Conservation (phyloP, 1,140 invertebrate species). For the Thaumetopoea pityocampa region DNA sequence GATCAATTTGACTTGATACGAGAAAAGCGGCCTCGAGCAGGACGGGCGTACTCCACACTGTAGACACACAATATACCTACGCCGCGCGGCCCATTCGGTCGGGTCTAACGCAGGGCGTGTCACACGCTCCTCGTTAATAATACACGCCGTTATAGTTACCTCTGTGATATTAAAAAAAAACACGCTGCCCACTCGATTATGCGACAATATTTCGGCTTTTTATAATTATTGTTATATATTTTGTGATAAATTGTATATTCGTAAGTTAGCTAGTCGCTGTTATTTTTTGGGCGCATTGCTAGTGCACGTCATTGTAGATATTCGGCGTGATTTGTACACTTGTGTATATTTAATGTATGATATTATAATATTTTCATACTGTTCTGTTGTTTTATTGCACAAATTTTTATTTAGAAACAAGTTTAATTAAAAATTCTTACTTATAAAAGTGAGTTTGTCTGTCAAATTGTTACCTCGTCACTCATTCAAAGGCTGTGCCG, state of each 20-base stretch:
- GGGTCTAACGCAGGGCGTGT: no score
- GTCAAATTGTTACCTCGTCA: no score
- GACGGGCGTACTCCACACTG: no score
- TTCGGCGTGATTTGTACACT: conserved; percentile 43
- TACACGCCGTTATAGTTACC: conserved; percentile 21
- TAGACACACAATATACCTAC: no score
- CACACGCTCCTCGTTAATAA: no score
- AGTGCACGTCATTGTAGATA: conserved; percentile 32
- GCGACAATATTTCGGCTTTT: conserved; percentile 30
- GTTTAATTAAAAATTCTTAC: no score
- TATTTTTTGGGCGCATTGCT: conserved; percentile 47
- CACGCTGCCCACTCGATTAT: conserved; percentile 22
- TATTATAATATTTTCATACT: conserved; percentile 60
- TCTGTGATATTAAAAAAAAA: conserved; percentile 50
- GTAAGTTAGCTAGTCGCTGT: conserved; percentile 40
- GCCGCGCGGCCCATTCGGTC: no score
- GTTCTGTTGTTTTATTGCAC: conserved; percentile 28
- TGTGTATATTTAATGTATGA: conserved; percentile 46
- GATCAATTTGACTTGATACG: no score
- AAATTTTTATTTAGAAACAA: neutral
- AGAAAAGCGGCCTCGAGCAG: no score
- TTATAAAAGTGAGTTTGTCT: no score
- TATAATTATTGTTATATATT: conserved; percentile 23
- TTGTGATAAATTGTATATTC: conserved; percentile 36
- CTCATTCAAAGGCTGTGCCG: no score